phyloP scores from a whole-genome alignment of 2,888 invertebrate genomes.

The Pristionchus entomophagus region DNA sequence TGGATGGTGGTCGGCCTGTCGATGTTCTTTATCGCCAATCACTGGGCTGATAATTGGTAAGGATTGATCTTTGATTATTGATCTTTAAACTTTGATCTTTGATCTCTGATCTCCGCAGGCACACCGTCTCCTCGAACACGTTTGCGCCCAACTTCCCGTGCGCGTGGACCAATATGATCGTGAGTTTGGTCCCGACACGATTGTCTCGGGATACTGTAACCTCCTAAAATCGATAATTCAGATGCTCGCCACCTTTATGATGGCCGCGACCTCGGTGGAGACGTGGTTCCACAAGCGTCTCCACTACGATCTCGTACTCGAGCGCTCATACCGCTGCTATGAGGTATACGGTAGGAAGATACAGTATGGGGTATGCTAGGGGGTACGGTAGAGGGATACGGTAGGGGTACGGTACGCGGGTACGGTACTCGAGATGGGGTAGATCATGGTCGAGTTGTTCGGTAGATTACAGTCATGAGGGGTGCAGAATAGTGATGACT shows the following conservation, averaged over 20 bases:
- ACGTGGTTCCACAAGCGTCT: neutral
- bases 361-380: neutral
- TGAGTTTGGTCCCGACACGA: neutral
- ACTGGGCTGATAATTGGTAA: neutral
- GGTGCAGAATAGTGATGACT: no score
- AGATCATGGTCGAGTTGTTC: no score
- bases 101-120: neutral
- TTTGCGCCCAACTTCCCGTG: neutral
- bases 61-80: neutral
- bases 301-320: neutral
- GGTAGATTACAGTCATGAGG: no score
- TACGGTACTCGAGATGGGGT: no score
- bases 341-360: neutral
- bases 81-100: neutral
- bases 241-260: neutral
- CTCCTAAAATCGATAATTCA: neutral
- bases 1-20: neutral
- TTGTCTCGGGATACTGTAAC: neutral
- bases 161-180: neutral
- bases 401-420: no score
- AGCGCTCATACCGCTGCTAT: neutral
- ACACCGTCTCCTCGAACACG: neutral
- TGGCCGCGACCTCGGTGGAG: neutral
- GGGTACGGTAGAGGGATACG: neutral
- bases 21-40: constrained; percentile 17